Conservation (phyloP, 1,140 invertebrate genomes). For the Diabrotica virgifera region DNA sequence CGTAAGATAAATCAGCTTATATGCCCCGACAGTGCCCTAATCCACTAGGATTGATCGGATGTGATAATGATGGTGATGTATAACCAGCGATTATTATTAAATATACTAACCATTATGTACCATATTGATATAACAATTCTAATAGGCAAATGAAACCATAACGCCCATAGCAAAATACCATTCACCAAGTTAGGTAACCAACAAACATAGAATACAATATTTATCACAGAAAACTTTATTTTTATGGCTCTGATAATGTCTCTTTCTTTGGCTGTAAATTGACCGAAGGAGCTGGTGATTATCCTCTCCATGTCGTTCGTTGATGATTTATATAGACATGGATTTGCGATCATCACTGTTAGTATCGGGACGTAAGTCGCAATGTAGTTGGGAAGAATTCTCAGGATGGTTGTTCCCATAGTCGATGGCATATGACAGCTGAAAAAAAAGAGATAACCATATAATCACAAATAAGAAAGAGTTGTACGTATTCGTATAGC, state of each 20-base stretch:
- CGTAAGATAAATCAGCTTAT: too few species aligned
- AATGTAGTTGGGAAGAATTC: slow-evolving; percentile 75
- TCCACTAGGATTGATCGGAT: too few species aligned
- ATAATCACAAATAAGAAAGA: too few species aligned
- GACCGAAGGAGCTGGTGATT: slow-evolving; percentile 58
- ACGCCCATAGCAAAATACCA: slow-evolving; percentile 69
- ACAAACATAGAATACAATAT: slow-evolving; percentile 74
- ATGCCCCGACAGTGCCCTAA: too few species aligned
- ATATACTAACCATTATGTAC: slow-evolving; percentile 72
- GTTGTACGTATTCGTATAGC: too few species aligned
- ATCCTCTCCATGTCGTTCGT: slow-evolving; percentile 62
- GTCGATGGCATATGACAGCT: slow-evolving; percentile 69
- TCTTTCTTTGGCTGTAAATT: slow-evolving; percentile 69
- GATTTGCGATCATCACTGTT: slow-evolving; percentile 72
- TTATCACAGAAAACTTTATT: slow-evolving; percentile 73
- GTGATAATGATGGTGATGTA: too few species aligned
- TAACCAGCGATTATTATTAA: too few species aligned
- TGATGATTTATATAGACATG: slow-evolving; percentile 66
- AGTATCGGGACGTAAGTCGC: slow-evolving; percentile 71
- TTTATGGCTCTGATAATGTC: slow-evolving; percentile 66
- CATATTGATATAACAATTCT: slow-evolving; percentile 67
- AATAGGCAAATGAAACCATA: slow-evolving; percentile 69
- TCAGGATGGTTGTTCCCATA: slow-evolving; percentile 57
- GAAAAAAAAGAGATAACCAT: slow-evolving; percentile 40
- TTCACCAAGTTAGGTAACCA: slow-evolving; percentile 80